phyloP scores from a whole-genome alignment of 2,797 vertebrate genomes.

The Nannoperca obscura region DNA sequence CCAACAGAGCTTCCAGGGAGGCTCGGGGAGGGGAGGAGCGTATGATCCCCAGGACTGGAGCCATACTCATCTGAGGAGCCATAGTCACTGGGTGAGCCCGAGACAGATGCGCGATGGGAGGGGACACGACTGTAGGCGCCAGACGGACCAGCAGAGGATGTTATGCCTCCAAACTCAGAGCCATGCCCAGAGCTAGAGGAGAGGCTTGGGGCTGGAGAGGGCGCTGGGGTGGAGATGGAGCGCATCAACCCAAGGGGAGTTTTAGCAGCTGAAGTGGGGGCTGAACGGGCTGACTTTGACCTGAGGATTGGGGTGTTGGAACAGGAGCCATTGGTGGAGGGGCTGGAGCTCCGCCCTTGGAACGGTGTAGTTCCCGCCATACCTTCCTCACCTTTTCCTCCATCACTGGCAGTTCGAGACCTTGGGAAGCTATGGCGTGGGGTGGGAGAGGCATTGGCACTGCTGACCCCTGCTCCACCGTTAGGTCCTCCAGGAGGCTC shows the following conservation, averaged over 20 bases:
- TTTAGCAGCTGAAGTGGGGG: constrained; percentile 76
- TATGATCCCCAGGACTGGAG: constrained; percentile 87
- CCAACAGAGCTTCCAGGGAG: constrained; percentile 78
- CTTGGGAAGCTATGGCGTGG: constrained; percentile 81
- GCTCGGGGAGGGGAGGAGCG: constrained; percentile 73
- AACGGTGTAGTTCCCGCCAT: constrained; percentile 50
- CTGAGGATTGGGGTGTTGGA: constrained; percentile 84
- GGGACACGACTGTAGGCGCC: constrained; percentile 77
- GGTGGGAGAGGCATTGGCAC: constrained; percentile 84
- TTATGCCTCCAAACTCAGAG: constrained; percentile 80
- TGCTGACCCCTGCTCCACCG: constrained; percentile 59
- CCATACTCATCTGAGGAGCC: constrained; percentile 90
- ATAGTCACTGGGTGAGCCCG: constrained; percentile 87
- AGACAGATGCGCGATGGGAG: constrained; percentile 78
- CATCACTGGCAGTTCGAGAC: constrained; percentile 83
- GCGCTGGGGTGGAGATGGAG: constrained; percentile 82
- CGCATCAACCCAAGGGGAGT: constrained; percentile 82
- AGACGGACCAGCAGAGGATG: constrained; percentile 57
- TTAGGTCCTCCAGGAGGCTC: constrained; percentile 80
- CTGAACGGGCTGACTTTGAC: constrained; percentile 83
- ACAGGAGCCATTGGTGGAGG: constrained; percentile 82
- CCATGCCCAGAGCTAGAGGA: constrained; percentile 82
- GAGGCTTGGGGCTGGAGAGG: constrained; percentile 79
- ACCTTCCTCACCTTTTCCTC: constrained; percentile 80
- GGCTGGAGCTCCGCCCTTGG: constrained; percentile 76